phyloP scores from a whole-genome alignment of 2,113 vertebrate genomes.

The Ailuropoda melanoleuca region DNA sequence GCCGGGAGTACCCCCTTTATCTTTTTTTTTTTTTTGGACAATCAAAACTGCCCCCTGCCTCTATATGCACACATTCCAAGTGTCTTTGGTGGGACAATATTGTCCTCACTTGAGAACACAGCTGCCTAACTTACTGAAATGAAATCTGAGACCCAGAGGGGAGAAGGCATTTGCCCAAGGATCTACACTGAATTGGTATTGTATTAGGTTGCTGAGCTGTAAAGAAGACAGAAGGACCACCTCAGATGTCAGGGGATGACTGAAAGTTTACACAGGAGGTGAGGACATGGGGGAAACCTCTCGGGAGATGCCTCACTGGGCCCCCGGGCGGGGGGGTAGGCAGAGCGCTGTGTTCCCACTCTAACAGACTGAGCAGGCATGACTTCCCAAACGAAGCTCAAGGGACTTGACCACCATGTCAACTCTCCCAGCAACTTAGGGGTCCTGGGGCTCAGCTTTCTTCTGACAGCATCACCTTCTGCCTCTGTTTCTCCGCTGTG shows the following conservation, averaged over 20 bases:
- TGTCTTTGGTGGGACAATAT: neutral
- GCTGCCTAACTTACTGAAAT: neutral
- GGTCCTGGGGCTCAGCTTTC: neutral
- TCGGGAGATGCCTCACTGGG: neutral
- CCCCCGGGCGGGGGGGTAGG: neutral
- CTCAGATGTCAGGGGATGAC: neutral
- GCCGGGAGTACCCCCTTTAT: neutral
- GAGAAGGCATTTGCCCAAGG: neutral
- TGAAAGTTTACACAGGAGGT: neutral
- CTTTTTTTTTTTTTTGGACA: neutral
- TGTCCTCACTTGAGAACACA: neutral
- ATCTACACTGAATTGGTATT: neutral
- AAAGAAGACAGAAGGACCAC: neutral
- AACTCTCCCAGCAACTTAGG: neutral
- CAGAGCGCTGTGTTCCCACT: neutral
- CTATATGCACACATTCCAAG: neutral
- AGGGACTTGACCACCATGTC: neutral
- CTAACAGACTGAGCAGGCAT: neutral
- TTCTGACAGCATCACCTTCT: neutral
- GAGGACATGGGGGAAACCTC: neutral
- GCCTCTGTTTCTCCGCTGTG: neutral
- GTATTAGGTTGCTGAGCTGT: neutral
- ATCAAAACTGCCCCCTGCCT: neutral
- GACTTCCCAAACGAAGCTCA: neutral
- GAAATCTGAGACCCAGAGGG: neutral